Base-by-base conservation (phyloP, 2,113 vertebrate genomes). In the Hippocampus guttulatus region DNA sequence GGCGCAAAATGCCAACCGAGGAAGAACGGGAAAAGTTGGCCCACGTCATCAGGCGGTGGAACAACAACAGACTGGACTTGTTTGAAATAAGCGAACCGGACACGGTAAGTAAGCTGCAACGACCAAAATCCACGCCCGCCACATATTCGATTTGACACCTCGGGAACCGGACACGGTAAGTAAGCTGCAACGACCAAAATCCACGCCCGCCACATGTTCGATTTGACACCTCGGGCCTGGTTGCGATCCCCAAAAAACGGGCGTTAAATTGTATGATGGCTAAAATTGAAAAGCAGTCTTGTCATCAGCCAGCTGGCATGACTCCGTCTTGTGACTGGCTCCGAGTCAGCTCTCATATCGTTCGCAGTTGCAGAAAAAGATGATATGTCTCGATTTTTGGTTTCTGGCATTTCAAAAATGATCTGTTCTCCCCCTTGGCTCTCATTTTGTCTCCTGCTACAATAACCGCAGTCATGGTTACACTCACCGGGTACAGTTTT, bases 1-100 rank as follows among this genome's bases (percentile, higher is more conserved):
- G 20, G 12, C 6, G 52, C 16, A 23, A 85, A 82, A 91, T 84
- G 88, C 77, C 81, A 0, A 77, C 79, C 64, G 92, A 93, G 77
- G 92, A 92, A 69, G 91, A 94, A 77, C 90, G 91, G 80, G 92
- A 92, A 81, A 94, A 92, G 74, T 89, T 97, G 81, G 90, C 92
- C 68, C 83, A 92, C 85, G 92, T 94, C 79, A 96, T 97, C 85
- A 89, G 88, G 84, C 93, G 93, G 85, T 96, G 95, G 95, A 97
- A 97, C 88, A 90, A 91, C 85, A 94, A 92, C 92, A 91, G 93
- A 88, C 92, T 95, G 88, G 95, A 96, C 91, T 88, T 97, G 91
- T 97, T 95, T 88, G 94, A 96, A 84, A 95, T 96, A 84, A 96
- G 94, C 85, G 92, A 91, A 81, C 95, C 95, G 60, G 94, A 95